These are phyloP conservation scores for Cryptoblepharus egeriae DNA, from an alignment of 2,797 vertebrate genomes.

Conservation along the genomic window DNA sequence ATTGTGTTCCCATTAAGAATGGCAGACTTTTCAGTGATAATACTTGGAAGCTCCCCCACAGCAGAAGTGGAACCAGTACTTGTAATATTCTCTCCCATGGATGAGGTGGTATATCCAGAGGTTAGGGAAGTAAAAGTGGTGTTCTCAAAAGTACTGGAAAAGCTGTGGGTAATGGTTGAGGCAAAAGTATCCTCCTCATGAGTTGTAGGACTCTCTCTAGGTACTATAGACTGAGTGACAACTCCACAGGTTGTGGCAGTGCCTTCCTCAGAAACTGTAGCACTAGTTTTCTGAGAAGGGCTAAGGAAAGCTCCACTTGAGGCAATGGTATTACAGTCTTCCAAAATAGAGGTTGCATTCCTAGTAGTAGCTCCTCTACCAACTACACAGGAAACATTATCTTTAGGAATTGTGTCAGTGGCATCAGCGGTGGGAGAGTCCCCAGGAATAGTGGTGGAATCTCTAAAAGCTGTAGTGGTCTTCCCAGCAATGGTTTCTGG, in stretches of 20 bases:
- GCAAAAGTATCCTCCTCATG: neutral
- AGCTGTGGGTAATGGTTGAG: neutral
- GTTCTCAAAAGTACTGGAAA: neutral
- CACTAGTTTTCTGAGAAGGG: neutral
- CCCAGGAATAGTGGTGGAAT: neutral
- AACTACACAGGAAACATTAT: neutral
- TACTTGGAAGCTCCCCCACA: neutral
- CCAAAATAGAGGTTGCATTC: neutral
- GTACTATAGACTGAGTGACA: neutral
- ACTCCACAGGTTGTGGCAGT: neutral
- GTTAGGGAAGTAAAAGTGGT: neutral
- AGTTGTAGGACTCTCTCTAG: neutral
- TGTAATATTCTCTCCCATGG: neutral
- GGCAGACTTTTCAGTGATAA: neutral
- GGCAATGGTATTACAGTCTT: neutral
- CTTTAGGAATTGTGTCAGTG: neutral
- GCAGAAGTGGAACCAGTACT: neutral
- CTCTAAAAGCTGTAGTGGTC: neutral
- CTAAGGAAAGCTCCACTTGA: neutral
- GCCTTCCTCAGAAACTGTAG: neutral
- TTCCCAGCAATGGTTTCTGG: slow-evolving; percentile 2
- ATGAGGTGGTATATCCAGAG: neutral
- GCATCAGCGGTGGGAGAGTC: neutral
- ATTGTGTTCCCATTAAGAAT: neutral
- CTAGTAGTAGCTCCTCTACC: neutral